Percentiles rank a stretch among this genome's conserved stretches.
Conservation (phyloP, 2,797 vertebrate genomes). For the Clarias platycephalus region DNA sequence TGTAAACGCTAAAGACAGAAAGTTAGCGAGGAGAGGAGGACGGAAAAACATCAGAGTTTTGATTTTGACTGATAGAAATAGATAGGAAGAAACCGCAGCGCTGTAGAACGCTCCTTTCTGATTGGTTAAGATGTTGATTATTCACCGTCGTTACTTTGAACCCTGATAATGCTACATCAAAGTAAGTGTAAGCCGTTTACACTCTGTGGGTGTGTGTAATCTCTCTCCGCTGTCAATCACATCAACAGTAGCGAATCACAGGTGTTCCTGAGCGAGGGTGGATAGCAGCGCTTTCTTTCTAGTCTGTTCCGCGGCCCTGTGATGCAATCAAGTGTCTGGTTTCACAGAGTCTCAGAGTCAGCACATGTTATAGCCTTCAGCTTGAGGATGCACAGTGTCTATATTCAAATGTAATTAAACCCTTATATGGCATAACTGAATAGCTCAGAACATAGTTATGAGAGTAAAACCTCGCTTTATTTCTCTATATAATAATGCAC, state of each 20-base stretch:
- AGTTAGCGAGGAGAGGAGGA: not conserved
- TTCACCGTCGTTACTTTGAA: not conserved
- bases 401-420: no score
- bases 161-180: not conserved
- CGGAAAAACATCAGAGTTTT: not conserved
- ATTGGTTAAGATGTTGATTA: not conserved
- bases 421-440: not conserved
- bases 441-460: no score
- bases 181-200: not conserved
- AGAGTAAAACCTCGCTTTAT: no score
- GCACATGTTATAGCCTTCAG: not conserved
- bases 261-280: not conserved
- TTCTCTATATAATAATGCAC: no score
- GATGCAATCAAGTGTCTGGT: not conserved
- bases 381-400: not conserved
- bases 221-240: not conserved
- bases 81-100: not conserved
- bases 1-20: conserved; percentile 11
- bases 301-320: not conserved
- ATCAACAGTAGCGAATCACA: not conserved
- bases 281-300: no score
- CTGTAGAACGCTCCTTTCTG: not conserved
- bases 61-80: not conserved
- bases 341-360: not conserved
- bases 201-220: not conserved